A percentile compares a stretch with the other conserved stretches of the same genome.
These are phyloP conservation scores for Manis javanica DNA, from an alignment of 2,797 vertebrate genomes.

Conservation along the genomic window DNA sequence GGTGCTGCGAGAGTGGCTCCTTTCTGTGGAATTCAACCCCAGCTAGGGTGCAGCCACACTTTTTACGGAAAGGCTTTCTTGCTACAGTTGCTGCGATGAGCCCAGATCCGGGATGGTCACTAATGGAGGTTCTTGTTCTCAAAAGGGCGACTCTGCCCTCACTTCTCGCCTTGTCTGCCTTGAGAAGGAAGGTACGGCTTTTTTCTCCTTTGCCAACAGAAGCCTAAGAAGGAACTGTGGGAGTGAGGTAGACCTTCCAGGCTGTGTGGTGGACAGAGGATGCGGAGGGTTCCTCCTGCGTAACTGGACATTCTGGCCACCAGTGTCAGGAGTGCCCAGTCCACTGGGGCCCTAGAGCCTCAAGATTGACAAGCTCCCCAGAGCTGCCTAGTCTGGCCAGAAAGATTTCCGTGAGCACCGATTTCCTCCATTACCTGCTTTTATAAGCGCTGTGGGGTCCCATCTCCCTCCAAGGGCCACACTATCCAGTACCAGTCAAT, in stretches of 20 bases:
- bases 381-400: neutral
- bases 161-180: neutral
- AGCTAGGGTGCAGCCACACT: neutral
- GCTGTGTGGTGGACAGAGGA: neutral
- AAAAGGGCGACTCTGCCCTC: neutral
- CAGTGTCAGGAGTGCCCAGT: neutral
- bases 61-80: neutral
- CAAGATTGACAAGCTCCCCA: neutral
- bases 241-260: neutral
- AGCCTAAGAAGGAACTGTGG: neutral
- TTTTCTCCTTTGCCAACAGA: neutral
- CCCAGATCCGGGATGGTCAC: neutral
- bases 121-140: neutral
- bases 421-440: neutral
- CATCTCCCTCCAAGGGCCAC: accelerated
- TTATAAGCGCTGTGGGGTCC: neutral
- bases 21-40: neutral
- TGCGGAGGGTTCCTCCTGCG: too few relatives aligned
- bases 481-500: neutral
- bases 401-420: neutral
- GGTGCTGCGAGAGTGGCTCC: neutral
- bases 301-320: neutral
- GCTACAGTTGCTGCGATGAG: neutral
- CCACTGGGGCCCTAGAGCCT: neutral
- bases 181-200: neutral